Conservation (phyloP, 2,113 vertebrate species). For the Cyanistes caeruleus region DNA sequence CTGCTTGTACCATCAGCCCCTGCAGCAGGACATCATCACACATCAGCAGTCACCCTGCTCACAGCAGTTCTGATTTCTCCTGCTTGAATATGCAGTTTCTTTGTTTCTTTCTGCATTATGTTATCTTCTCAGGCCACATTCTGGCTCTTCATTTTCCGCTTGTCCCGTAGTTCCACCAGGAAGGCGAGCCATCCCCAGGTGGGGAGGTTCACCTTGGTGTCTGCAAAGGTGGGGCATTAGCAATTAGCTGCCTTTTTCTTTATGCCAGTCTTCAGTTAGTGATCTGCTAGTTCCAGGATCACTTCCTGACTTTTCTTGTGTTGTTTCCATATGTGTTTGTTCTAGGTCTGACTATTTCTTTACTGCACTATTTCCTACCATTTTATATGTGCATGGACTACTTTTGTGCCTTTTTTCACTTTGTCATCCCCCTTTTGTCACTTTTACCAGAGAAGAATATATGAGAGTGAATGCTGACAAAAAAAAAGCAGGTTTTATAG, state of each 20-base stretch:
- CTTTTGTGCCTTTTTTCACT: background rate
- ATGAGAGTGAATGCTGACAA: background rate
- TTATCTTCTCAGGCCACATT: background rate
- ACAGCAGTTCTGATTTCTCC: background rate
- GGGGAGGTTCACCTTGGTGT: background rate
- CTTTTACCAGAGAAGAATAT: background rate
- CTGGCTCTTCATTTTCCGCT: background rate
- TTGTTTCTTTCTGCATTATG: background rate
- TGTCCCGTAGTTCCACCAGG: background rate
- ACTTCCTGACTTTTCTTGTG: fast-evolving
- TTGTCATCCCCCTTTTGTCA: background rate
- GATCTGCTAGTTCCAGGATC: background rate
- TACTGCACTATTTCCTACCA: background rate
- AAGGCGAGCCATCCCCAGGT: background rate
- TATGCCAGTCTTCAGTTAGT: background rate
- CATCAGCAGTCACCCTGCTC: background rate
- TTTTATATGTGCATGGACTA: background rate
- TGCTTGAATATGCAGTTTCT: background rate
- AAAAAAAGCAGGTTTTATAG: background rate
- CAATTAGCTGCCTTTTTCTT: background rate
- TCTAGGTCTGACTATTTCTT: background rate
- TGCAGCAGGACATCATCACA: background rate
- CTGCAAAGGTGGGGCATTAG: background rate
- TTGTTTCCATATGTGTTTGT: background rate
- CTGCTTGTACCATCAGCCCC: background rate